phyloP scores from a whole-genome alignment of 30 jellyfish, hydroid and myxozoan genomes.

The Rhopilema esculentum region DNA sequence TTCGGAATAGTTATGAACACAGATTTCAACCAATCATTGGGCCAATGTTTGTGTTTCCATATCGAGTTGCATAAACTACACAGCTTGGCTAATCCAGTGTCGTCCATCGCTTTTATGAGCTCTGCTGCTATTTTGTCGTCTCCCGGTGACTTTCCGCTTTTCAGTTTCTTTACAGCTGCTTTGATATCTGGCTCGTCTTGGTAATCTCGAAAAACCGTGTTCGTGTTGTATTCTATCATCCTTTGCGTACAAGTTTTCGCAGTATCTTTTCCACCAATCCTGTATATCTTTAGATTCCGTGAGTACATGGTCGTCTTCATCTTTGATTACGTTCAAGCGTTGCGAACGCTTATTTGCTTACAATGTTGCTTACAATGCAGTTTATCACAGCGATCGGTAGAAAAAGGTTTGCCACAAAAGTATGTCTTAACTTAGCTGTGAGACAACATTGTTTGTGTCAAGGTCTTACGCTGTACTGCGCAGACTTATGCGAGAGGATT shows the following conservation, averaged over 20 bases:
- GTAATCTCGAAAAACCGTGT: background rate
- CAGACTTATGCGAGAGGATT: no score
- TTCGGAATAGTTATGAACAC: constrained; percentile 12
- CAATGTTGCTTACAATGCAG: no score
- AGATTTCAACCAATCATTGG: constrained; percentile 4
- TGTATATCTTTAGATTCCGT: background rate
- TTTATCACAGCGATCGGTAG: no score
- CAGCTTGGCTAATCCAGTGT: background rate
- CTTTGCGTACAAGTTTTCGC: background rate
- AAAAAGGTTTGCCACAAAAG: no score
- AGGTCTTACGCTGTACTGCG: no score
- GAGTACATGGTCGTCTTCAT: background rate
- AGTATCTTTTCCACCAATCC: constrained; percentile 28
- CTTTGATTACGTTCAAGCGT: background rate
- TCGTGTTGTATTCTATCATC: background rate
- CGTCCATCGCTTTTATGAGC: constrained; percentile 6
- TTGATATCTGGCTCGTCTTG: constrained; percentile 5
- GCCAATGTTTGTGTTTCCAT: constrained; percentile 34
- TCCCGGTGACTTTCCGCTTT: constrained; percentile 30
- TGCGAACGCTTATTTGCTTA: background rate
- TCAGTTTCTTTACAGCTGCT: background rate
- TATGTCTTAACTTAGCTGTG: no score
- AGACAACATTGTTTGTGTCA: no score
- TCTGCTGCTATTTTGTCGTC: constrained; percentile 39
- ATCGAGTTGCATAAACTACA: constrained; percentile 16